phyloP scores from a whole-genome alignment of 92 coral and sea anemone genomes.

The Porites cylindrica region DNA sequence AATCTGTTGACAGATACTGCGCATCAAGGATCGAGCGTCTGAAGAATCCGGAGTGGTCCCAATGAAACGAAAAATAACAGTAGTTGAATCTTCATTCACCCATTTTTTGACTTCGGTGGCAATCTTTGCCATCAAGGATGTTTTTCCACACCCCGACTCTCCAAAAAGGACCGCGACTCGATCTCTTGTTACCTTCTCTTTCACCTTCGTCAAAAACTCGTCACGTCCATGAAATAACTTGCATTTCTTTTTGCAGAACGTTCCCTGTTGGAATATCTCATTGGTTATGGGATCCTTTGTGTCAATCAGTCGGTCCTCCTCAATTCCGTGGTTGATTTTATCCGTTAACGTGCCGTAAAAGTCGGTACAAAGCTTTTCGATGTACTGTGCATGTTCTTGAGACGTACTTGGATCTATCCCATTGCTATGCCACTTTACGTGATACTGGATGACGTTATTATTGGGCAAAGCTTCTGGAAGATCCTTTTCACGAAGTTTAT shows the following conservation, averaged over 20 bases:
- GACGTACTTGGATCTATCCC: conserved; percentile 88
- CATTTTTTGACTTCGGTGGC: conserved; percentile 63
- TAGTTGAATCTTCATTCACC: conserved; percentile 62
- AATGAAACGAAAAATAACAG: conserved; percentile 83
- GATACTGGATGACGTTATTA: conserved; percentile 68
- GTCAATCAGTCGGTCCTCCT: conserved; percentile 62
- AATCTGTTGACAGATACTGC: conserved; percentile 90
- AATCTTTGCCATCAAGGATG: conserved; percentile 94
- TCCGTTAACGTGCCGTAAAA: conserved; percentile 75
- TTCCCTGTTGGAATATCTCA: conserved; percentile 86
- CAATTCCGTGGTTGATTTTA: conserved; percentile 79
- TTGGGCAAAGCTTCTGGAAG: conserved; percentile 64
- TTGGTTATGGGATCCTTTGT: conserved; percentile 76
- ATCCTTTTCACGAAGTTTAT: conserved; percentile 67
- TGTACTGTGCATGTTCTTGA: conserved; percentile 80
- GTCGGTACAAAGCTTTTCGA: conserved; percentile 80
- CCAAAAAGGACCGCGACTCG: conserved; percentile 82
- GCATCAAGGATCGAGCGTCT: conserved; percentile 73
- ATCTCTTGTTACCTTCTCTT: conserved; percentile 51
- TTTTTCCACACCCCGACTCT: conserved; percentile 97
- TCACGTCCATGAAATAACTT: conserved; percentile 88
- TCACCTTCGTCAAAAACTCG: conserved; percentile 71
- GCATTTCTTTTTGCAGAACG: conserved; percentile 88
- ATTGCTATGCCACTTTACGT: conserved; percentile 83
- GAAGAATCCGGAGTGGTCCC: conserved; percentile 97